These are phyloP conservation scores for Metallyticus violacea DNA, from an alignment of 2,888 invertebrate species.

Conservation along the genomic window DNA sequence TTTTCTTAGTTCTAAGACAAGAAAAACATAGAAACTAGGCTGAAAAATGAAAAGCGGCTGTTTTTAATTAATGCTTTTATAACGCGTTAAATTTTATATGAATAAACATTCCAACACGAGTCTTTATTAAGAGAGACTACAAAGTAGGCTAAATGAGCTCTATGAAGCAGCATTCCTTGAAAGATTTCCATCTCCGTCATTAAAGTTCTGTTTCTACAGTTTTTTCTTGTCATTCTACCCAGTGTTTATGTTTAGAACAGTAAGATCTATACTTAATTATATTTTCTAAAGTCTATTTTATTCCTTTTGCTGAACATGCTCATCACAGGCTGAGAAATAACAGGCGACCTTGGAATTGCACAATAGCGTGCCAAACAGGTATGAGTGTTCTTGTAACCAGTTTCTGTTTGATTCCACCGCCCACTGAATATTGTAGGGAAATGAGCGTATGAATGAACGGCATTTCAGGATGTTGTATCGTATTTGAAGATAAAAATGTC, in stretches of 20 bases:
- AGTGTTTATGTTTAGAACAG: neutral
- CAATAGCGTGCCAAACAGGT: neutral
- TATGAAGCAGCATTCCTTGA: neutral
- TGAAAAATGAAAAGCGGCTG: too few relatives aligned
- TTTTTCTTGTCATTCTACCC: neutral
- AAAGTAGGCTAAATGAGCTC: neutral
- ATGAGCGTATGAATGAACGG: neutral
- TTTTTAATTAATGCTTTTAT: too few relatives aligned
- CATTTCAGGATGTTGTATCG: neutral
- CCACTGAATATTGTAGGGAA: neutral
- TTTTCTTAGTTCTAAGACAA: too few relatives aligned
- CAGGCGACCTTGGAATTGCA: neutral
- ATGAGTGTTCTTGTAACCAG: neutral
- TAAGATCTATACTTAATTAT: neutral
- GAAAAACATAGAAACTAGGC: too few relatives aligned
- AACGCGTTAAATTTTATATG: too few relatives aligned
- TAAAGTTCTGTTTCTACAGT: neutral
- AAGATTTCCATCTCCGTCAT: neutral
- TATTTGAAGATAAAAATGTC: too few relatives aligned
- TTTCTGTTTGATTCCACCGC: neutral
- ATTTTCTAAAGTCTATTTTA: neutral
- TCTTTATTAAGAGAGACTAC: too few relatives aligned
- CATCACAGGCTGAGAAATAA: neutral
- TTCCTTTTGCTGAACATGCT: neutral
- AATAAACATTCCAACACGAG: too few relatives aligned